Evolutionary conservation across 2,113 vertebrate genomes (phyloP).

Genomic region (Ahaetulla prasina): DNA sequence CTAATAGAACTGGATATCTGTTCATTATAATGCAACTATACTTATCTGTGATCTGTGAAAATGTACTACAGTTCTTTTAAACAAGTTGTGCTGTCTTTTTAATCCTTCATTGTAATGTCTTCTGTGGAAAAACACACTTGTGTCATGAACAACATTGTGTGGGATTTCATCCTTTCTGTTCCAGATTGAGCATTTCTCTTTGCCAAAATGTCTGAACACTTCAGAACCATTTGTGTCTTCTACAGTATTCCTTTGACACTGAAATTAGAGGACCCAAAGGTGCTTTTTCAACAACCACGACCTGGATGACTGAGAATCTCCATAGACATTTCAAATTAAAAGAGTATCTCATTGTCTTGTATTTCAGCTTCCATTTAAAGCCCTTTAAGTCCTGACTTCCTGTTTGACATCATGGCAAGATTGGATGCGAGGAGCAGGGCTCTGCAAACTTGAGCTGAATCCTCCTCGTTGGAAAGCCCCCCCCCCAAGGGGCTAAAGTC

Average conservation of each 20-base stretch:
- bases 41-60: not conserved
- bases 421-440: too few relatives aligned
- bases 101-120: not conserved
- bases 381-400: slow-evolving; percentile 82
- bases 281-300: too few relatives aligned
- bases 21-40: not conserved
- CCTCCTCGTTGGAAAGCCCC: too few relatives aligned
- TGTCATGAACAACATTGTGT: not conserved
- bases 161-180: not conserved
- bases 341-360: slow-evolving; percentile 93
- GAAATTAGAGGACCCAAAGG: slow-evolving; percentile 70
- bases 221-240: not conserved
- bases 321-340: slow-evolving; percentile 54
- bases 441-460: too few relatives aligned
- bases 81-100: not conserved
- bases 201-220: not conserved
- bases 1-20: not conserved
- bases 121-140: not conserved
- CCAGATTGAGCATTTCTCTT: not conserved
- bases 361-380: slow-evolving; percentile 84
- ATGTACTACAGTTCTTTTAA: not conserved
- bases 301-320: too few relatives aligned
- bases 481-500: too few relatives aligned
- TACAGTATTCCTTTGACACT: not conserved
- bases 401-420: too few relatives aligned